These are phyloP conservation scores for Ctenosaura bakeri DNA, from an alignment of 2,797 vertebrate genomes.

Conservation along the genomic window DNA sequence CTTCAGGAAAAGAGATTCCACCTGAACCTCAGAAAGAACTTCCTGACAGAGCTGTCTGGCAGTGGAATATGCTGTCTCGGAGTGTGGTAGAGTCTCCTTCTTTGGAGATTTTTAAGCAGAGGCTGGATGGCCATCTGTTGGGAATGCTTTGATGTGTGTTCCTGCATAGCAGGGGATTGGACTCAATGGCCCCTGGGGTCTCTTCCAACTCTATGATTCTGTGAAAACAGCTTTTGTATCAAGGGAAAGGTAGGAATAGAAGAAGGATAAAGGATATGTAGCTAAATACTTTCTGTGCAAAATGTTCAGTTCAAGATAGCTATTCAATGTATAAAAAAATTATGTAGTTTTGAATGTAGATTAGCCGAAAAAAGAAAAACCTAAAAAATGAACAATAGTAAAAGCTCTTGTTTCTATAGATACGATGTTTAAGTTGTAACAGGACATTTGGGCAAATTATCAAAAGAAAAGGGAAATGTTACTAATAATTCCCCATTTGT, in stretches of 20 bases:
- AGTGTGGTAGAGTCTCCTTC: too few relatives aligned
- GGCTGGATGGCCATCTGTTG: too few relatives aligned
- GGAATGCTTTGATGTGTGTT: too few relatives aligned
- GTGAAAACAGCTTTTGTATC: slow-evolving; percentile 46
- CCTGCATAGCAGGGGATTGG: too few relatives aligned
- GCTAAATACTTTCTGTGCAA: not conserved
- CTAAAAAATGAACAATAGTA: not conserved
- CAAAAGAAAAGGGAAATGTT: not conserved
- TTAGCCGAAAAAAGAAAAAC: not conserved
- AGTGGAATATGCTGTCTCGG: too few relatives aligned
- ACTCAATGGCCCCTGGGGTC: too few relatives aligned
- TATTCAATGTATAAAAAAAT: not conserved
- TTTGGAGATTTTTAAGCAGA: too few relatives aligned
- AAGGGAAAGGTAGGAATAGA: slow-evolving; percentile 49
- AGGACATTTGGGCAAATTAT: not conserved
- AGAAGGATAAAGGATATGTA: not conserved
- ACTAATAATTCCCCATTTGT: not conserved
- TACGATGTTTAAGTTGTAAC: not conserved
- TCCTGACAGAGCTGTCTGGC: too few relatives aligned
- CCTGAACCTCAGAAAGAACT: too few relatives aligned
- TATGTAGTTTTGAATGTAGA: not conserved
- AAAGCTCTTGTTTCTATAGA: not conserved
- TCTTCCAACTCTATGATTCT: too few relatives aligned
- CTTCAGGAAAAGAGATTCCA: too few relatives aligned
- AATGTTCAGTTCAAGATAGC: not conserved